A percentile compares a stretch with the other conserved stretches of the same genome.
Evolutionary conservation across 2,797 vertebrate species (phyloP).

Genomic region (Danio choprae): DNA sequence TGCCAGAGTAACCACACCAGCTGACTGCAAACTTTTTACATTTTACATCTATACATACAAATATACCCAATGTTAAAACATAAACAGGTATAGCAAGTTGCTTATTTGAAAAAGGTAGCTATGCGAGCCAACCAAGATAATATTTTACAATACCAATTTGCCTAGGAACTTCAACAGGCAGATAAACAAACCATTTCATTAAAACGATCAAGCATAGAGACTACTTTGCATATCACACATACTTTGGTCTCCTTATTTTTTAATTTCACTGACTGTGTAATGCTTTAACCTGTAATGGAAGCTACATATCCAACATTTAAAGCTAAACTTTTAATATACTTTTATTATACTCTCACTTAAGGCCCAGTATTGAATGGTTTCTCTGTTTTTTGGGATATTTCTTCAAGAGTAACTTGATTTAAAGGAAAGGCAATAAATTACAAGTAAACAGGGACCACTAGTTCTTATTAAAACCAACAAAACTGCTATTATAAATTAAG

Average conservation of each 20-base stretch:
- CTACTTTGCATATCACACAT: conserved; percentile 44
- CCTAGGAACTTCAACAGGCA: not conserved
- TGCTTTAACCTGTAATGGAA: not conserved
- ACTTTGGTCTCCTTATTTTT: not conserved
- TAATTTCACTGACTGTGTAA: not conserved
- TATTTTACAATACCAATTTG: conserved; percentile 10
- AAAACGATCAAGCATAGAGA: conserved; percentile 15
- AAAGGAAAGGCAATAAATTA: too few species aligned
- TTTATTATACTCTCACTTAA: too few species aligned
- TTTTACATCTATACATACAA: too few species aligned
- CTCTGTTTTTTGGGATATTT: too few species aligned
- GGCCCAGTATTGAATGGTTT: too few species aligned
- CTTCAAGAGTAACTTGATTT: too few species aligned
- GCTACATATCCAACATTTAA: not conserved
- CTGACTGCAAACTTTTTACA: too few species aligned
- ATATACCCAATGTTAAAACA: conserved; percentile 2
- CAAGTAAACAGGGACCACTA: too few species aligned
- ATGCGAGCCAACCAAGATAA: conserved; percentile 27
- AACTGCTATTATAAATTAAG: too few species aligned
- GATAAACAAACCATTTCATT: conserved; percentile 29
- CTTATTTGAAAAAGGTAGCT: conserved; percentile 14
- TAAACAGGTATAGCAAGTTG: conserved; percentile 6
- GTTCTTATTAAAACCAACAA: too few species aligned
- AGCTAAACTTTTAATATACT: not conserved
- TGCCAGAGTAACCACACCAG: too few species aligned